Conservation (phyloP, 2,113 vertebrate species). For the Scortum barcoo region DNA sequence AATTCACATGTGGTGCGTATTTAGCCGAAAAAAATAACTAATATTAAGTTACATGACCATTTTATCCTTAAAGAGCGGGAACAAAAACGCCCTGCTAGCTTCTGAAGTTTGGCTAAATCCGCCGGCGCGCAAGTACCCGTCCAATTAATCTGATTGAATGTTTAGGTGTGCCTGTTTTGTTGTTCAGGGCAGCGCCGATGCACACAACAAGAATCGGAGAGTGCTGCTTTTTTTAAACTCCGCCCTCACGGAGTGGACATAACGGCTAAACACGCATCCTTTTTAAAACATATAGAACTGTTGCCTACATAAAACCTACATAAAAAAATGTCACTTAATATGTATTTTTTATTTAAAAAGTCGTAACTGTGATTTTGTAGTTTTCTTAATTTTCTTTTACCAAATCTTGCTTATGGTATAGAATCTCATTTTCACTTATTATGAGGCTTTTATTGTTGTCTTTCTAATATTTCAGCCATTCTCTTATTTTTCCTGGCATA, state of each 20-base stretch:
- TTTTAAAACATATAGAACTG: not conserved
- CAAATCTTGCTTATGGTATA: not conserved
- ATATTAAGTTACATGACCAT: constrained; percentile 30
- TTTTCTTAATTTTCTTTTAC: not conserved
- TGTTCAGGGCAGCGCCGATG: not conserved
- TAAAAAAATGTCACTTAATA: too few species aligned
- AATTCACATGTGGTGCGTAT: accelerated
- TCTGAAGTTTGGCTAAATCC: not conserved
- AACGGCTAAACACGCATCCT: not conserved
- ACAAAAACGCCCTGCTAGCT: accelerated
- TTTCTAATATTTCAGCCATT: not conserved
- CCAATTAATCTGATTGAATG: constrained; percentile 28
- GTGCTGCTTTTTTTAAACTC: not conserved
- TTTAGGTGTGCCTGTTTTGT: constrained; percentile 11
- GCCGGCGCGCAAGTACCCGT: not conserved
- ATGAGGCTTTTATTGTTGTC: not conserved
- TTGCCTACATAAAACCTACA: too few species aligned
- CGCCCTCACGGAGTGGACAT: not conserved
- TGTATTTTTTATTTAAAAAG: not conserved
- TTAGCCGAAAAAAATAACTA: accelerated
- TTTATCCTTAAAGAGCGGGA: not conserved
- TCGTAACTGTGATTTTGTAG: not conserved
- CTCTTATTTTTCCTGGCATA: not conserved
- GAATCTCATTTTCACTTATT: not conserved
- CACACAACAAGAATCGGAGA: not conserved